Evolutionary conservation across 2,888 invertebrate species (phyloP).

Genomic region (Drosophila helvetica): DNA sequence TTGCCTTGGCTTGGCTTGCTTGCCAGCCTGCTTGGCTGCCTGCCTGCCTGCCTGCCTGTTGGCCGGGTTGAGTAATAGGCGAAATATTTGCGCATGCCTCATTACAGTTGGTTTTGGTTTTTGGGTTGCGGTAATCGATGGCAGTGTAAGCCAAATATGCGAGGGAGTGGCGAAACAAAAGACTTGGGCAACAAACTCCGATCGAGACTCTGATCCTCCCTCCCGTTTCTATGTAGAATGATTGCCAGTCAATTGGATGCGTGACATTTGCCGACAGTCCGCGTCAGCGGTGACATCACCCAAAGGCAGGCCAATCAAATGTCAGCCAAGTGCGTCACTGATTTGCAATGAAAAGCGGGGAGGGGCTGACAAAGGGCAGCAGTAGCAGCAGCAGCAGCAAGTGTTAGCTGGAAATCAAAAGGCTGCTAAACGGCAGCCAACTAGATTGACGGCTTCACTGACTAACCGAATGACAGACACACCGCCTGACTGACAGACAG

Average conservation of each 20-base stretch:
- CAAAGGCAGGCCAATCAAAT: conserved; percentile 63
- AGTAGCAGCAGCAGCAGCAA: not conserved
- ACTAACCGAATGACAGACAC: conserved; percentile 33
- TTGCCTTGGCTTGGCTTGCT: conserved; percentile 8
- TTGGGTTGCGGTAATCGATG: conserved; percentile 68
- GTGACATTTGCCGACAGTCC: conserved; percentile 35
- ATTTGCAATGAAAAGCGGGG: conserved; percentile 21
- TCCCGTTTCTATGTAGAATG: conserved; percentile 55
- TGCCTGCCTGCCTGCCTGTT: conserved; percentile 34
- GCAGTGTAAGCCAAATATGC: conserved; percentile 62
- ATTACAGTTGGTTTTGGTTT: conserved; percentile 65
- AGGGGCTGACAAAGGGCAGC: conserved; percentile 63
- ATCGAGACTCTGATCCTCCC: not conserved
- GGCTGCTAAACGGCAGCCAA: conserved; percentile 47
- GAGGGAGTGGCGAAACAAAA: conserved; percentile 70
- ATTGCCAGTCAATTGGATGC: conserved; percentile 39
- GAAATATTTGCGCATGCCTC: conserved; percentile 78
- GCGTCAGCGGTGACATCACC: conserved; percentile 74
- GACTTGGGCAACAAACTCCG: conserved; percentile 68
- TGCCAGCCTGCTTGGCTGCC: conserved; percentile 27
- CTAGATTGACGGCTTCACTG: conserved; percentile 52
- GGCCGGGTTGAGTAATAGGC: conserved; percentile 66
- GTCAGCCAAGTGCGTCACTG: conserved; percentile 74
- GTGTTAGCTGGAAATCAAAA: conserved; percentile 53
- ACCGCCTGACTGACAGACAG: conserved; percentile 22